Percentiles rank a stretch among this genome's conserved stretches.
These are phyloP conservation scores for Heliconius aoede DNA, from an alignment of 2,888 invertebrate genomes.

Conservation along the genomic window DNA sequence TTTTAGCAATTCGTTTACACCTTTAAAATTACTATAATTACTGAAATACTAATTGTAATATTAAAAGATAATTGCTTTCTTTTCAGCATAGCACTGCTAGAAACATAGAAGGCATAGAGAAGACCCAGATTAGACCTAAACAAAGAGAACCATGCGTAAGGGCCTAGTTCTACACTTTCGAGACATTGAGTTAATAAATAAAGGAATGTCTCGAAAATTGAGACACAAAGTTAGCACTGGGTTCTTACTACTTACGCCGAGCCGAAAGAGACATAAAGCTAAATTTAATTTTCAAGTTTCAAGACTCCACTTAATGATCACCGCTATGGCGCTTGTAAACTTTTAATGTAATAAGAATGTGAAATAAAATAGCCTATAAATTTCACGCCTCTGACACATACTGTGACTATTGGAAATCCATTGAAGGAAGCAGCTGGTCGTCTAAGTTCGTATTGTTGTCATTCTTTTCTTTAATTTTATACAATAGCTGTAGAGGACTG, in stretches of 20 bases:
- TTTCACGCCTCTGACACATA: slow-evolving; percentile 64
- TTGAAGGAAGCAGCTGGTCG: slow-evolving; percentile 44
- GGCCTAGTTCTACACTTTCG: not conserved
- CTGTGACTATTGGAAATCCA: slow-evolving; percentile 47
- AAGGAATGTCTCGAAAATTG: too few relatives aligned
- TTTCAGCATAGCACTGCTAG: too few relatives aligned
- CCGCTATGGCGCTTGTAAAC: slow-evolving; percentile 74
- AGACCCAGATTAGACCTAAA: too few relatives aligned
- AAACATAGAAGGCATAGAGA: too few relatives aligned
- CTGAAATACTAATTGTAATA: too few relatives aligned
- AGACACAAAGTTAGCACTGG: too few relatives aligned
- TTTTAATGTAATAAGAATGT: slow-evolving; percentile 49
- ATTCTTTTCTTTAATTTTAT: slow-evolving; percentile 26
- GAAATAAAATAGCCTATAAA: slow-evolving; percentile 62
- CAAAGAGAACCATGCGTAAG: not conserved
- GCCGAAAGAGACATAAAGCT: too few relatives aligned
- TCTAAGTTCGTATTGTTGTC: slow-evolving; percentile 15
- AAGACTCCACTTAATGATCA: slow-evolving; percentile 53
- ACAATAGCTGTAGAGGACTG: not conserved
- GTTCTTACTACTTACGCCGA: too few relatives aligned
- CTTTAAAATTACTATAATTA: too few relatives aligned
- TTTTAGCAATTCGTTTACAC: too few relatives aligned
- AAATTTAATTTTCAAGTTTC: not conserved
- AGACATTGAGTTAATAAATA: not conserved
- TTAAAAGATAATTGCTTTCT: too few relatives aligned